phyloP scores from a whole-genome alignment of 2,113 vertebrate species.

The Scortum barcoo region DNA sequence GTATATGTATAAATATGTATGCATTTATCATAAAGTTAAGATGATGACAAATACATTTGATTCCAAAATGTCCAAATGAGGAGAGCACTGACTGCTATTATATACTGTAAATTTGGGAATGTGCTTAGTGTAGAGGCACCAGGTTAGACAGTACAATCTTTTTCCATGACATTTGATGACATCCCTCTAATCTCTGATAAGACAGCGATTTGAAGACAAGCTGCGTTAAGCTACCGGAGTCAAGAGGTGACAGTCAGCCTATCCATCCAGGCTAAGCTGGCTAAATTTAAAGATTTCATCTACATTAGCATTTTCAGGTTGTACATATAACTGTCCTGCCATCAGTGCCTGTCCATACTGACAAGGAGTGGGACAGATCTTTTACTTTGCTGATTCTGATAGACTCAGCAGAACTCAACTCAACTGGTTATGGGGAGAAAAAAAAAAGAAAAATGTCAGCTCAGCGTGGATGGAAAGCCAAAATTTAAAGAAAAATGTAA shows the following conservation, averaged over 20 bases:
- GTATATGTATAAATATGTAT: too few species aligned
- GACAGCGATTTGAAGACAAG: background rate
- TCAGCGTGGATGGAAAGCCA: background rate
- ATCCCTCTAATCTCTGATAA: constrained; percentile 27
- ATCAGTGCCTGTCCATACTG: too few species aligned
- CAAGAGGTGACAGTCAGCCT: background rate
- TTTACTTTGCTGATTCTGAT: background rate
- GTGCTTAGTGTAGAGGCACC: background rate
- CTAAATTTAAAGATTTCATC: background rate
- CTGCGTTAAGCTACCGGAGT: background rate
- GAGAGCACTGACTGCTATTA: background rate
- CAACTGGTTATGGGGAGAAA: background rate
- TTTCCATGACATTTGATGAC: background rate
- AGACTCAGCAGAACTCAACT: background rate
- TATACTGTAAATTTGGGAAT: background rate
- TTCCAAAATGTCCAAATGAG: background rate
- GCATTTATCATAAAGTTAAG: background rate
- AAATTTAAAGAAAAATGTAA: background rate
- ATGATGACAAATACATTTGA: background rate
- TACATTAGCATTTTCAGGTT: background rate
- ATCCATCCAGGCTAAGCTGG: background rate
- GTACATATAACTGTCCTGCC: background rate
- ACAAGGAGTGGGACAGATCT: background rate
- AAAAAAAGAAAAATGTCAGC: background rate
- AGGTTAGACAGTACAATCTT: background rate